Evolutionary conservation across 2,113 vertebrate species (phyloP), one percentile per base, ranked within the genome.

Genomic region (Gobiocypris rarus): DNA sequence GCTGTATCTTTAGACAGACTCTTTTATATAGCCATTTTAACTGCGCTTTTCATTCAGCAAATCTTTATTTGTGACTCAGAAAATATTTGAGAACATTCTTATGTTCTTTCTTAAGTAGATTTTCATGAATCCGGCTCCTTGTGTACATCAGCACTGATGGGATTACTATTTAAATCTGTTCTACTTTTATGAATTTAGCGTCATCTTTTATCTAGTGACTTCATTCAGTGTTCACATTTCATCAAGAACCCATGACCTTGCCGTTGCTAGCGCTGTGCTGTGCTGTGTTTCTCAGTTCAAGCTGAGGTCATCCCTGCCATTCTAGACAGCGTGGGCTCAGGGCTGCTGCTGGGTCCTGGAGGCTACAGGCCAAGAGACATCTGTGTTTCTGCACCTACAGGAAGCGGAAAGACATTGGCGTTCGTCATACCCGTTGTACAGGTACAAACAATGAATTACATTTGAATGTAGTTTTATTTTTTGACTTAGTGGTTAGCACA

Each of bases 371-470:
- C 98, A 82, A 93, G 91, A 41, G 98, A 99, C 76, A 91, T 99
- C 84, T 99, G 98, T 9, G 96, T 99, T 52, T 99, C 97, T 0
- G 97, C 97, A 3, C 98, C 98, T 0, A 99, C 98, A 0, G 98
- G 98, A 87, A 99, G 98, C 0, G 98, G 98, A 22, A 99, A 99
- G 89, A 99, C 98, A 0, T 90, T 99, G 83, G 89, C 97, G 0
- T 99, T 99, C 15, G 95, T 98, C 88, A 90, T 99, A 50, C 98
- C 98, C 0, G 92, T 99, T 63, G 89, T 99, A 31, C 97, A 99
- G 94, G 98, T 82, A 10, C 17, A 75, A 50, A 26, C 14, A 26
- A 5, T 50, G 11, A 52, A 5, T 52, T 5, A 15, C 45, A 75
- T 52, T 31, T 8, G 2, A 61, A 13, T 26, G 10, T 11, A 26